Evolutionary conservation across 2,888 invertebrate genomes (phyloP), one percentile per base, ranked within the genome.

Genomic region (Athalia rosae): DNA sequence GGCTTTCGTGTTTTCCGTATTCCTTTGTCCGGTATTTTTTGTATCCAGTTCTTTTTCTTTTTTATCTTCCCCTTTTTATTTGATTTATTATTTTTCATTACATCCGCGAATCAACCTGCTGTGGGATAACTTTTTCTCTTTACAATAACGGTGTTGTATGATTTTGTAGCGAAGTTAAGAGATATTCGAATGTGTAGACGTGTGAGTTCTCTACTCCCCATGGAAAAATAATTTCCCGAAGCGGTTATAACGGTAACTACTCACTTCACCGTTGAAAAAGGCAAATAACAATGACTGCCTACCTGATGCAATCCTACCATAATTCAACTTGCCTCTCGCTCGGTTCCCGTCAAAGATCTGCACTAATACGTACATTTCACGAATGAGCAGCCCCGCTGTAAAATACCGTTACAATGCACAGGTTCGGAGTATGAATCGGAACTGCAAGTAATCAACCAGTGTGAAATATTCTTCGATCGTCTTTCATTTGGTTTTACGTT

Each of bases 251-350:
- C 67, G 28, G 28, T 15, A 41, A 28, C 28, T 28, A 9, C 7
- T 50, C 50, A 15, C 67, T 45, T 47, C 64, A 41, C 28, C 28
- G 15, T 53, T 9, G n/a, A 53, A 50, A 53, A 67, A 28, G 53
- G 67, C n/a, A 67, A 50, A 67, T 53, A 67, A 67, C 53, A 67
- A 67, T 41, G 28, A 28, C 67, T 28, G 28, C 28, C 2, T 28
- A 28, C 28, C 28, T 67, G 7, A 11, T 66, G 28, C 66, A 64
- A 47, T 28, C 66, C 28, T 2, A 28, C 28, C 28, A 28, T 28
- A 28, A n/a, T n/a, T n/a, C 28, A 28, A 28, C 28, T 28, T 28
- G 28, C 28, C 0, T 28, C 28, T 2, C 28, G 28, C 28, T 28
- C 28, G 2, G 28, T 28, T 28, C 28, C 28, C 28, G 28, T 28